phyloP scores from a whole-genome alignment of 1,140 invertebrate genomes.

The Lasioglossum baleicum region DNA sequence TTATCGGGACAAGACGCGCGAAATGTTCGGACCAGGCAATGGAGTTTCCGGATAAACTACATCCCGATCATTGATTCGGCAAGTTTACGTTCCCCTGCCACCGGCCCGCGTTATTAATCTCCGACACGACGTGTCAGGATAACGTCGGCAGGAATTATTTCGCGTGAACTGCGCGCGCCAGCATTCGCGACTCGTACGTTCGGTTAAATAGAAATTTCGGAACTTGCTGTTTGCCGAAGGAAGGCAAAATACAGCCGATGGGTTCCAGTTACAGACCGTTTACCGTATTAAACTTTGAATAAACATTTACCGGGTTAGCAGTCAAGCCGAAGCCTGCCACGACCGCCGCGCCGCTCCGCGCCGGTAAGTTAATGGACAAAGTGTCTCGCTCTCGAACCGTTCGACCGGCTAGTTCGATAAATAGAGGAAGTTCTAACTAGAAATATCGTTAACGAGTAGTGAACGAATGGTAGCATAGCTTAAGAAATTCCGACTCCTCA shows the following conservation, averaged over 20 bases:
- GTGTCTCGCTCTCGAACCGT: too few relatives aligned
- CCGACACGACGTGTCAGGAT: background rate
- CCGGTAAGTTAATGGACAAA: too few relatives aligned
- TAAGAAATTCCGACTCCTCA: too few relatives aligned
- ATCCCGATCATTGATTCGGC: background rate
- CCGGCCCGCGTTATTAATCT: background rate
- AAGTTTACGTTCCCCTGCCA: background rate
- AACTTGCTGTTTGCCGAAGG: conserved; percentile 1
- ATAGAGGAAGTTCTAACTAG: too few relatives aligned
- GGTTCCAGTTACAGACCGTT: conserved; percentile 10
- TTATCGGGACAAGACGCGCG: conserved; percentile 6
- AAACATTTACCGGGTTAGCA: conserved; percentile 42
- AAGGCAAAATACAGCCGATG: conserved; percentile 8
- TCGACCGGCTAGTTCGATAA: too few relatives aligned
- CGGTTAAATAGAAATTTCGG: conserved; percentile 34
- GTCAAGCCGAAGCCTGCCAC: background rate
- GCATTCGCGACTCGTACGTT: background rate
- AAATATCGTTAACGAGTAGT: too few relatives aligned
- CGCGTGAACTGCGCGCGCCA: background rate
- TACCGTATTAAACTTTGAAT: conserved; percentile 44
- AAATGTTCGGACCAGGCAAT: background rate
- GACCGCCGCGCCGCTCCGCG: too few relatives aligned
- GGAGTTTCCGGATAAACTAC: background rate
- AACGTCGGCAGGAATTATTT: background rate
- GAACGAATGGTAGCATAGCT: too few relatives aligned